phyloP scores from a whole-genome alignment of 2,888 invertebrate genomes.

The Globia sparganii region DNA sequence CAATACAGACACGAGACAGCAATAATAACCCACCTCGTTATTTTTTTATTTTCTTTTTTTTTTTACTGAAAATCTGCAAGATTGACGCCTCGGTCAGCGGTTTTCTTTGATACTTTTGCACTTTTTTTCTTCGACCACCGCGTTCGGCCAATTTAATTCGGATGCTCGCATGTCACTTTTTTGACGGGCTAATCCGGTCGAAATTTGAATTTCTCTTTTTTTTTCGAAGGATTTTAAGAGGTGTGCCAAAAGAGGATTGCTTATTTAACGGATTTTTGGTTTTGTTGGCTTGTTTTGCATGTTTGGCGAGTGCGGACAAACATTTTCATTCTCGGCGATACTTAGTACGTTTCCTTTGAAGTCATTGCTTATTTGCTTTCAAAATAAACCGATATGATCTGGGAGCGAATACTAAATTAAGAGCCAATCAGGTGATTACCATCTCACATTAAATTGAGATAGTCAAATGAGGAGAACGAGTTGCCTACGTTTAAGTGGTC shows the following conservation, averaged over 20 bases:
- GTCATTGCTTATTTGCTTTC: constrained; percentile 58
- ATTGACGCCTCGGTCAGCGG: constrained; percentile 79
- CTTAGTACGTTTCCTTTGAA: constrained; percentile 52
- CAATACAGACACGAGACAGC: constrained; percentile 78
- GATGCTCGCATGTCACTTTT: constrained; percentile 79
- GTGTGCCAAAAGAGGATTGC: constrained; percentile 58
- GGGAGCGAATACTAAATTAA: constrained; percentile 49
- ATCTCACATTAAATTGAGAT: constrained; percentile 61
- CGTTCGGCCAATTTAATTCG: constrained; percentile 75
- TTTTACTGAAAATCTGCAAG: constrained; percentile 85
- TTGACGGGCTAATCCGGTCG: constrained; percentile 83
- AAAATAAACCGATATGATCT: constrained; percentile 61
- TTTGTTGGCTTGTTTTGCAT: constrained; percentile 43
- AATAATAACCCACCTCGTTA: constrained; percentile 81
- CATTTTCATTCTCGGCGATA: constrained; percentile 47
- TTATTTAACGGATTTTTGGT: constrained; percentile 49
- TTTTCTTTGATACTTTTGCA: constrained; percentile 77
- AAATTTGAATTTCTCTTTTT: constrained; percentile 56
- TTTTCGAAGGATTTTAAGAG: constrained; percentile 49
- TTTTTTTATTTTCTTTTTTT: constrained; percentile 79
- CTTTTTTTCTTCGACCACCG: constrained; percentile 73
- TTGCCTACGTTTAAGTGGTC: constrained; percentile 13
- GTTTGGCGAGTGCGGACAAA: constrained; percentile 39
- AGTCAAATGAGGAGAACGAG: constrained; percentile 53
- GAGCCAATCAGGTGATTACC: constrained; percentile 59